A percentile compares a stretch with the other conserved stretches of the same genome.
Evolutionary conservation across 1,140 invertebrate genomes (phyloP).

Genomic region (Halictus rubicundus): DNA sequence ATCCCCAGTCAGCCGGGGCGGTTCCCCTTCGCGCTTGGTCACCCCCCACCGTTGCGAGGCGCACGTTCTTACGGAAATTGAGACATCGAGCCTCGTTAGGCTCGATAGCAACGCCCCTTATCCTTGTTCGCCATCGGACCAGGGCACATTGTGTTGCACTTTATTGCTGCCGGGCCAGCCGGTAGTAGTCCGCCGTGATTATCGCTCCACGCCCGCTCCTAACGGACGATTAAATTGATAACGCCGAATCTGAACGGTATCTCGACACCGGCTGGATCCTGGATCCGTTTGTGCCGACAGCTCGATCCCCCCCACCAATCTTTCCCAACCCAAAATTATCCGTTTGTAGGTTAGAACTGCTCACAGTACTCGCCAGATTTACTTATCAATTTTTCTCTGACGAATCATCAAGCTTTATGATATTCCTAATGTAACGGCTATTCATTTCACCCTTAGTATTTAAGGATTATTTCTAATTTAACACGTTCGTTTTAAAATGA

Average conservation of each 20-base stretch:
- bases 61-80: constrained; percentile 74
- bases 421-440: no score
- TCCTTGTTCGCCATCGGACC: constrained; percentile 30
- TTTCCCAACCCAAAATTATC: no score
- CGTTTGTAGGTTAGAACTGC: no score
- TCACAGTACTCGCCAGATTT: no score
- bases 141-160: constrained; percentile 38
- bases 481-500: no score
- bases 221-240: constrained; percentile 44
- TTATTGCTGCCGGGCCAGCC: constrained; percentile 38
- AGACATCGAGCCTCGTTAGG: constrained; percentile 72
- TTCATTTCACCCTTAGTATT: no score
- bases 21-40: constrained; percentile 32
- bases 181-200: constrained; percentile 20
- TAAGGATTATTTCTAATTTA: no score
- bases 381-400: no score
- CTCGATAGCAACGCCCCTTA: constrained; percentile 57
- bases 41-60: constrained; percentile 60
- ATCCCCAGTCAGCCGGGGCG: constrained; percentile 47
- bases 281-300: not conserved
- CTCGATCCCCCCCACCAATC: no score
- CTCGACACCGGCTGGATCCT: not conserved
- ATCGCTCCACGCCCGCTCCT: constrained; percentile 18
- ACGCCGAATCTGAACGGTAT: not conserved
- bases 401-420: no score